Percentiles rank a stretch among this genome's conserved stretches.
Conservation (phyloP, 2,113 vertebrate species). For the Daphoenositta chrysoptera region DNA sequence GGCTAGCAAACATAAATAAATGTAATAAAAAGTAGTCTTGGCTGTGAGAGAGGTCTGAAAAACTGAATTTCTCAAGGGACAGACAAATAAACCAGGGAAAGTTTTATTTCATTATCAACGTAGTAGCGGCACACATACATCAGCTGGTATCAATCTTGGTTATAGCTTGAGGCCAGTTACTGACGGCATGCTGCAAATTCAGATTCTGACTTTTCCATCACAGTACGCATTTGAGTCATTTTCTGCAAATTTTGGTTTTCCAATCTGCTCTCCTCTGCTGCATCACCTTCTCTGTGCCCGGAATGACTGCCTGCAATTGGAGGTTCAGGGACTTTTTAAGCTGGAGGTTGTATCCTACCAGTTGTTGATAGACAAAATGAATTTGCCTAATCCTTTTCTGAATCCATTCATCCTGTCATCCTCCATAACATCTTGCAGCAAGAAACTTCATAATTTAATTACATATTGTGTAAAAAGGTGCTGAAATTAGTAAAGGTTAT, state of each 20-base stretch:
- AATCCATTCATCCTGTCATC: neutral
- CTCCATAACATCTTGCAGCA: neutral
- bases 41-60: neutral
- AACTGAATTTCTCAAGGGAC: neutral
- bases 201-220: neutral
- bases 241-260: neutral
- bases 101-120: slow-evolving; percentile 10
- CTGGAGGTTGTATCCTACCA: rapidly evolving
- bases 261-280: neutral
- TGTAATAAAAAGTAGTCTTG: neutral
- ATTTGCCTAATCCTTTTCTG: slow-evolving; percentile 1
- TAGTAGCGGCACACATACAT: neutral
- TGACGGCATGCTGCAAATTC: neutral
- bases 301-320: neutral
- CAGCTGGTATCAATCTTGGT: slow-evolving; percentile 25
- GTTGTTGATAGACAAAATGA: neutral
- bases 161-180: neutral
- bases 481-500: neutral
- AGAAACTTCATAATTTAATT: neutral
- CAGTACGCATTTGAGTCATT: neutral
- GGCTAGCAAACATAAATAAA: slow-evolving; percentile 4
- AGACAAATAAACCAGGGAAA: slow-evolving; percentile 9
- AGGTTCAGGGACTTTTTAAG: neutral
- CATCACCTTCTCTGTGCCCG: rapidly evolving
- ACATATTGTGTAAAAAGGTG: neutral